These are phyloP conservation scores for Odontocerum albicorne DNA, from an alignment of 2,888 invertebrate species.

Conservation along the genomic window DNA sequence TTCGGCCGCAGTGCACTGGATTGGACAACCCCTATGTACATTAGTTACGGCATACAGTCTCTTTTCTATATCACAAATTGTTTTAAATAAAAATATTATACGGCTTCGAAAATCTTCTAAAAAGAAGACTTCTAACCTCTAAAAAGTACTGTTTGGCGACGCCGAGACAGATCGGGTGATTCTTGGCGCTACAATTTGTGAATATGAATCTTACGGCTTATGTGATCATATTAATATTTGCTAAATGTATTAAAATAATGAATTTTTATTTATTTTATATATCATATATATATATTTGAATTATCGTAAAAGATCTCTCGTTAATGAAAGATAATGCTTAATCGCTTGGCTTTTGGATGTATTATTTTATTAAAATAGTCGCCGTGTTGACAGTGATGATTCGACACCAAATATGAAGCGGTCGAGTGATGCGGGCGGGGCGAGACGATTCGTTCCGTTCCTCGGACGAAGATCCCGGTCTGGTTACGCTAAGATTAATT, in stretches of 20 bases:
- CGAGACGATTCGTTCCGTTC: background rate
- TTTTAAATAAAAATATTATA: background rate
- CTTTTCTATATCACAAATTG: conserved; percentile 1
- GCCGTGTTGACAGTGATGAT: background rate
- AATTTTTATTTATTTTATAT: conserved; percentile 25
- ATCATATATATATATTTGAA: conserved; percentile 16
- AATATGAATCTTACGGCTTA: conserved; percentile 21
- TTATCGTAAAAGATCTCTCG: conserved; percentile 24
- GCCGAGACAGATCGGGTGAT: background rate
- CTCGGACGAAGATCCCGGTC: background rate
- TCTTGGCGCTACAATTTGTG: background rate
- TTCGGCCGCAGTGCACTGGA: too few relatives aligned
- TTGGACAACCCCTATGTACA: background rate
- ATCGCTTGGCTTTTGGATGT: conserved; percentile 19
- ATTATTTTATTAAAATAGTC: conserved; percentile 2
- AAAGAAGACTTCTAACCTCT: background rate
- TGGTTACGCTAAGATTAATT: conserved; percentile 11
- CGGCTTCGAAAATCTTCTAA: background rate
- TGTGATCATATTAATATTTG: conserved; percentile 22
- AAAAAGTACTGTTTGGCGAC: background rate
- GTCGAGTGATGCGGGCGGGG: too few relatives aligned
- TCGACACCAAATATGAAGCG: too few relatives aligned
- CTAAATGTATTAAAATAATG: conserved; percentile 23
- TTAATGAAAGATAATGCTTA: conserved; percentile 23
- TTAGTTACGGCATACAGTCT: background rate